Conservation (phyloP, 2,888 invertebrate species). For the Nomada hirtipes region DNA sequence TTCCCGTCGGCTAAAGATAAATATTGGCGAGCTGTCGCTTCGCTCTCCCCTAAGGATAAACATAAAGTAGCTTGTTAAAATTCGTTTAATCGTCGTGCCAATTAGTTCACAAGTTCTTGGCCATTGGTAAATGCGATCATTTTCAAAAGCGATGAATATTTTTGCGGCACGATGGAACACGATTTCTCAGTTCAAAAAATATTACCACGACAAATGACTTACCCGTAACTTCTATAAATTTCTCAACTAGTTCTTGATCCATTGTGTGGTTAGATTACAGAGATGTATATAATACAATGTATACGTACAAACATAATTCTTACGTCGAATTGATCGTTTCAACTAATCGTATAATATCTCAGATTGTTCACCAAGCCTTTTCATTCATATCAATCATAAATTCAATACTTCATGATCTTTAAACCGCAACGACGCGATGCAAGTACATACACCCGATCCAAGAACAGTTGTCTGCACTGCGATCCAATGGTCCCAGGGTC, state of each 20-base stretch:
- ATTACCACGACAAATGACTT: slow-evolving; percentile 29
- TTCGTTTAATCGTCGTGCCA: neutral
- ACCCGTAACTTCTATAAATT: slow-evolving; percentile 83
- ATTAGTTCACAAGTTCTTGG: neutral
- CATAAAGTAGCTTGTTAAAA: neutral
- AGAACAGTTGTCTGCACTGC: slow-evolving; percentile 36
- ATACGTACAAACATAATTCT: neutral
- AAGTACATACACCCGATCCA: neutral
- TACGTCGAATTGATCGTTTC: neutral
- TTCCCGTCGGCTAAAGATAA: slow-evolving; percentile 80
- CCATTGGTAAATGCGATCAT: neutral
- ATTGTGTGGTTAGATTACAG: slow-evolving; percentile 58
- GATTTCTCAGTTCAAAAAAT: neutral
- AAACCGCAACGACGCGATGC: slow-evolving; percentile 12
- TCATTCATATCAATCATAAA: neutral
- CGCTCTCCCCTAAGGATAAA: slow-evolving; percentile 75
- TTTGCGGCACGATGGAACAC: neutral
- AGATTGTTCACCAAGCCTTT: neutral
- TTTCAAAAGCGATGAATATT: neutral
- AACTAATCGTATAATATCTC: slow-evolving; percentile 39
- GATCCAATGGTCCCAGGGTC: neutral
- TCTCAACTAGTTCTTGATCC: slow-evolving; percentile 80
- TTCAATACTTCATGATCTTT: slow-evolving; percentile 6
- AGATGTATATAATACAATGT: neutral
- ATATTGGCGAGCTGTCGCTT: slow-evolving; percentile 79